A percentile compares a stretch with the other conserved stretches of the same genome.
phyloP scores from a whole-genome alignment of 2,113 vertebrate species.

The Astur gentilis region DNA sequence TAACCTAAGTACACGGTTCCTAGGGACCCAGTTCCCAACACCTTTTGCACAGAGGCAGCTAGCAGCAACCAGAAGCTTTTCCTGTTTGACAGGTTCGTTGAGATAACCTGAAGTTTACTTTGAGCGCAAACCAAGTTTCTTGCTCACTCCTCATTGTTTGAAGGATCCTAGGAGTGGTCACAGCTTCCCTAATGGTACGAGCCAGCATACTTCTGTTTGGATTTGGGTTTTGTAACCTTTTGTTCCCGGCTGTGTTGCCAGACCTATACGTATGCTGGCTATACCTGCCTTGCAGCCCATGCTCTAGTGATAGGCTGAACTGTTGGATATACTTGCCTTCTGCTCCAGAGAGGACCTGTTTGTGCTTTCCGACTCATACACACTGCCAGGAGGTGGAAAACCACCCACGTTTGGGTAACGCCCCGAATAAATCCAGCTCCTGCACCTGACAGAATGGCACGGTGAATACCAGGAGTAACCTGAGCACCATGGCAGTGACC shows the following conservation, averaged over 20 bases:
- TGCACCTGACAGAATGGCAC: background rate
- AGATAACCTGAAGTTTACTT: background rate
- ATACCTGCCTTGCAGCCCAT: background rate
- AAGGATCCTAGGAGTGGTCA: background rate
- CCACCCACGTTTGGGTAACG: background rate
- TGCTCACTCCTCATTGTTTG: background rate
- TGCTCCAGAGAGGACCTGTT: background rate
- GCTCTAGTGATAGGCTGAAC: background rate
- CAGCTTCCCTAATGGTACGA: background rate
- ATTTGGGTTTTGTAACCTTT: background rate
- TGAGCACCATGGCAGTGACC: background rate
- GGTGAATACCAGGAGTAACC: background rate
- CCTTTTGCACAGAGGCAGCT: background rate
- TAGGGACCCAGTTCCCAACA: background rate
- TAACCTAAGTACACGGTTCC: background rate
- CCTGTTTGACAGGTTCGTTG: background rate
- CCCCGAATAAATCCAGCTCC: background rate
- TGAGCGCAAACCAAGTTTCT: background rate
- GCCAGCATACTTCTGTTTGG: background rate
- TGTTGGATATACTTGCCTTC: background rate
- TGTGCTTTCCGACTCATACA: background rate
- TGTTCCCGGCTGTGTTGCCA: background rate
- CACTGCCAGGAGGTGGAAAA: background rate
- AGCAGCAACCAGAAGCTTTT: background rate
- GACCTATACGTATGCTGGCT: background rate